These are phyloP conservation scores for Amazona vittata DNA, from an alignment of 2,113 vertebrate species.

Conservation along the genomic window DNA sequence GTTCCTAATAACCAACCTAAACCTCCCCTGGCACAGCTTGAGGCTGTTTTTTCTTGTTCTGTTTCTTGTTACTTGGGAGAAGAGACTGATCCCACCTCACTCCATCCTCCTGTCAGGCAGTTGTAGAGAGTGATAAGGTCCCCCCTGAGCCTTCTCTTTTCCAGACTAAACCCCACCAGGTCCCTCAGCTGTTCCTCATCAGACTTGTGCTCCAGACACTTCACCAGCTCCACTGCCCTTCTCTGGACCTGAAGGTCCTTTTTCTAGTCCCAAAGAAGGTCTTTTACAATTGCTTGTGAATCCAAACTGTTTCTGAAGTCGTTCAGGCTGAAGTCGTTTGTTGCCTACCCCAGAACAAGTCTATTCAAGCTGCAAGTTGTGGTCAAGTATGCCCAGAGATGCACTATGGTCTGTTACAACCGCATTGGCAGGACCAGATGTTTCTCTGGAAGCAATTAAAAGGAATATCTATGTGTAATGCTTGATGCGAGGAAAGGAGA, in stretches of 20 bases:
- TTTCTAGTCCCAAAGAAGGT: neutral
- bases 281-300: neutral
- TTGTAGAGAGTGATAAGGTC: neutral
- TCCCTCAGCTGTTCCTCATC: neutral
- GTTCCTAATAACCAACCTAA: neutral
- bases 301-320: neutral
- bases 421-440: neutral
- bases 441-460: constrained; percentile 61
- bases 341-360: neutral
- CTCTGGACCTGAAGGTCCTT: neutral
- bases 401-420: neutral
- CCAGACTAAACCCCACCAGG: neutral
- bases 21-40: neutral
- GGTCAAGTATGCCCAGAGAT: neutral
- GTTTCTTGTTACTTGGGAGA: neutral
- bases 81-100: neutral
- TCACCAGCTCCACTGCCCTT: neutral
- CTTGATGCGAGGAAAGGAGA: constrained; percentile 29
- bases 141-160: neutral
- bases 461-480: neutral
- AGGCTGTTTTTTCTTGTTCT: neutral
- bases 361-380: neutral
- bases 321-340: neutral
- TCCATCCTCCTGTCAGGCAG: neutral
- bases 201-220: neutral